Percentiles rank a stretch among this genome's conserved stretches.
Conservation (phyloP, 2,113 vertebrate species). For the Macrotis lagotis region DNA sequence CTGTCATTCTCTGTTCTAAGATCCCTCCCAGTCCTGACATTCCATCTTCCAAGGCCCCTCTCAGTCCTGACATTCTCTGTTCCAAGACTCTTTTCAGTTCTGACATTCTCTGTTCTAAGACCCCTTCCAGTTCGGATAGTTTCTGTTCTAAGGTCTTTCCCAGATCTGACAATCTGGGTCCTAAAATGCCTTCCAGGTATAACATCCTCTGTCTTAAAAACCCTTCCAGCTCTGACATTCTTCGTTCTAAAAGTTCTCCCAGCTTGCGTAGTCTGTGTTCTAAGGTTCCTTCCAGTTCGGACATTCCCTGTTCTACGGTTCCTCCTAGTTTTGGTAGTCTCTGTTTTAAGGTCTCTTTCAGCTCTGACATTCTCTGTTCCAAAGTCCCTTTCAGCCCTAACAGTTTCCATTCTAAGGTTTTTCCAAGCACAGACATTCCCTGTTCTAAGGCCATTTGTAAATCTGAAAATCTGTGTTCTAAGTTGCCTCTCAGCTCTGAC, state of each 20-base stretch:
- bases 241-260: neutral
- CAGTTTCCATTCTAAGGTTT: neutral
- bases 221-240: neutral
- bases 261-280: neutral
- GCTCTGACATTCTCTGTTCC: neutral
- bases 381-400: neutral
- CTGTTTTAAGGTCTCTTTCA: constrained; percentile 1
- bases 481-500: neutral
- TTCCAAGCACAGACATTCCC: neutral
- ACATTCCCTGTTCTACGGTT: neutral
- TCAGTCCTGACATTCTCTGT: neutral
- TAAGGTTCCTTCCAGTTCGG: neutral
- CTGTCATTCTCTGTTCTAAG: neutral
- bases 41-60: neutral
- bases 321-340: neutral
- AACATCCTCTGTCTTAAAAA: neutral
- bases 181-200: neutral
- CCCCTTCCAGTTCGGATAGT: neutral
- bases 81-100: neutral
- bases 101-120: neutral
- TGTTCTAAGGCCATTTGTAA: neutral
- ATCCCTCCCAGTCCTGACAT: neutral
- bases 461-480: neutral
- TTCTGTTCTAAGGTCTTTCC: neutral
- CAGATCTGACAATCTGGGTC: neutral